Conservation (phyloP, 2,113 vertebrate species). For the Pica pica region DNA sequence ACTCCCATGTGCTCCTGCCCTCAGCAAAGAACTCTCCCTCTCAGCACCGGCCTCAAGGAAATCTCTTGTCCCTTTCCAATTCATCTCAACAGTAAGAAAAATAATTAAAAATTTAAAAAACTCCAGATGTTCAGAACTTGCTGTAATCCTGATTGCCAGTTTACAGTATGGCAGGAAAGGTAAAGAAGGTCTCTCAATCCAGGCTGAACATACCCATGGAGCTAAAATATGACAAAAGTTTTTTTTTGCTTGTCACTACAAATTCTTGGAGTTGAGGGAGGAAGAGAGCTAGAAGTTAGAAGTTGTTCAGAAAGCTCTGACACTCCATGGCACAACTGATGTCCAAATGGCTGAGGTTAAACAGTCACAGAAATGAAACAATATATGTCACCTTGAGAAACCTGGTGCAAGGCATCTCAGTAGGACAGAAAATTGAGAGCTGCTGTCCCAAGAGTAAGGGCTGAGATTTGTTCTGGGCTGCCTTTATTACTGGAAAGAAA, state of each 20-base stretch:
- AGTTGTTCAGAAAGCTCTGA: not conserved
- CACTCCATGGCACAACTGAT: accelerated
- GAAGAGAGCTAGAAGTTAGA: not conserved
- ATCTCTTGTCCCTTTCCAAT: not conserved
- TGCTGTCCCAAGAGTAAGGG: not conserved
- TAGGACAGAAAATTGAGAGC: not conserved
- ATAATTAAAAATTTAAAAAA: not conserved
- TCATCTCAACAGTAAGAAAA: not conserved
- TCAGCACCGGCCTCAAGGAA: not conserved
- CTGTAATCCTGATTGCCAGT: not conserved
- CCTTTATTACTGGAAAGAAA: not conserved
- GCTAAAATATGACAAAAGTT: not conserved
- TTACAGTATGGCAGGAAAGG: not conserved
- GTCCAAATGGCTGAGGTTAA: not conserved
- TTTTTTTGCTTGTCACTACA: not conserved
- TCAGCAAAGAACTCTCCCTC: not conserved
- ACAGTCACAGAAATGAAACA: not conserved
- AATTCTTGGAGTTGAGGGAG: not conserved
- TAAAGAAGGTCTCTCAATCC: not conserved
- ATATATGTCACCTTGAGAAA: not conserved
- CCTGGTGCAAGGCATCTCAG: not conserved
- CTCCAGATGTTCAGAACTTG: not conserved
- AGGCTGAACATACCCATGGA: not conserved
- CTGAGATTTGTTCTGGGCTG: not conserved
- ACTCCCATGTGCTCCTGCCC: not conserved